Evolutionary conservation across 2,797 vertebrate species (phyloP), one percentile per base, ranked within the genome.

Genomic region (Diglossa cyanea): DNA sequence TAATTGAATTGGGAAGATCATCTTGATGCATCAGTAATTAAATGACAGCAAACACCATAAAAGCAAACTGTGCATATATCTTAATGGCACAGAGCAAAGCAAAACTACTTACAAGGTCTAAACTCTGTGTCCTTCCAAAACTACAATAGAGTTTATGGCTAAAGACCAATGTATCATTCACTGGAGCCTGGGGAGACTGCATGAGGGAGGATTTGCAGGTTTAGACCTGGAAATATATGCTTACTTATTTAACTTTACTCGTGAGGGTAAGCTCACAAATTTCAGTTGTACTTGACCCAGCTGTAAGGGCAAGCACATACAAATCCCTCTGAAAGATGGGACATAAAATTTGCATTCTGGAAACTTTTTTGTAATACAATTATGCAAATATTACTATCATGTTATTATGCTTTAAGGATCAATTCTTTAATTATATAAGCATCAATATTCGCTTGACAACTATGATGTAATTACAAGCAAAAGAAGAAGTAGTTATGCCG

Each of bases 21-120:
- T 78, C 79, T 70, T 92, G 75, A 95, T 88, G 85, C 81, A 65
- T 53, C 79, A 75, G 70, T 90, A 94, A 90, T 93, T 91, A 91
- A 95, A 91, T 78, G 79, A 84, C 62, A 86, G 76, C 66, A 88
- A 95, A 90, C 63, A 86, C 20, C 40, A 91, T 90, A 88, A 91
- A 97, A 96, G 53, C 42, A 95, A 94, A 94, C 93, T 81, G 61
- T 70, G 87, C 91, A 81, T 90, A 48, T 90, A 88, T 81, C 68
- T 80, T 88, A 86, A 94, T 67, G 55, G 70, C 76, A 93, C 26
- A 74, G 60, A 83, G 72, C n/a, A 86, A 81, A 90, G 58, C 42
- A 73, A 62, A 93, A 76, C 66, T 57, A 86, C 73, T 91, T 63
- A 42, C 68, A 73, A 67, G 60, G 74, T 77, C 71, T 84, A 39